Conservation (phyloP, 2,113 vertebrate species). For the Ciconia stormi region DNA sequence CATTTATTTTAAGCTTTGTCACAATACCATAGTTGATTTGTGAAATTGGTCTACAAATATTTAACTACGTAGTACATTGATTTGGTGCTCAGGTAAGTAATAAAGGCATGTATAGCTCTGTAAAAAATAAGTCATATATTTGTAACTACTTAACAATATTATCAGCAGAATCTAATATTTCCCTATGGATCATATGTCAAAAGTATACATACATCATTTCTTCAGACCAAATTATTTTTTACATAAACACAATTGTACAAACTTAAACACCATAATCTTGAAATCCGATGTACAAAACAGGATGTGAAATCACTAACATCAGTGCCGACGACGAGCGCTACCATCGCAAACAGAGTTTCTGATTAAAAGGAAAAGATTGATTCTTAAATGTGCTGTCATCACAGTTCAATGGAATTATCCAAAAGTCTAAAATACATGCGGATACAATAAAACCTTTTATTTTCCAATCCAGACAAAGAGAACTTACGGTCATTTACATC, state of each 20-base stretch:
- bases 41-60: conserved; percentile 62
- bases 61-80: conserved; percentile 34
- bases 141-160: background rate
- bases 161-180: background rate
- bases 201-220: background rate
- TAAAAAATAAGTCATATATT: conserved; percentile 32
- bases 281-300: conserved; percentile 26
- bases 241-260: background rate
- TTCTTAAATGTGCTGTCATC: background rate
- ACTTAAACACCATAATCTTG: background rate
- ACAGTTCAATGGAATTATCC: background rate
- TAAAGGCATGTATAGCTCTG: conserved; percentile 49
- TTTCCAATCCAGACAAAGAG: conserved; percentile 32
- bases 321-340: background rate
- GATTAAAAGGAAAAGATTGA: background rate
- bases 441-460: conserved; percentile 36
- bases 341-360: background rate
- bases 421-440: conserved; percentile 61
- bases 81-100: conserved; percentile 56
- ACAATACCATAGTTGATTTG: conserved; percentile 55
- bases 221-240: background rate
- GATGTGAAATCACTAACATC: background rate
- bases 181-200: background rate
- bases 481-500: background rate
- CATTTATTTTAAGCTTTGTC: conserved; percentile 67